A percentile compares a stretch with the other conserved stretches of the same genome.
Evolutionary conservation across 2,113 vertebrate species (phyloP).

Genomic region (Cyanistes caeruleus): DNA sequence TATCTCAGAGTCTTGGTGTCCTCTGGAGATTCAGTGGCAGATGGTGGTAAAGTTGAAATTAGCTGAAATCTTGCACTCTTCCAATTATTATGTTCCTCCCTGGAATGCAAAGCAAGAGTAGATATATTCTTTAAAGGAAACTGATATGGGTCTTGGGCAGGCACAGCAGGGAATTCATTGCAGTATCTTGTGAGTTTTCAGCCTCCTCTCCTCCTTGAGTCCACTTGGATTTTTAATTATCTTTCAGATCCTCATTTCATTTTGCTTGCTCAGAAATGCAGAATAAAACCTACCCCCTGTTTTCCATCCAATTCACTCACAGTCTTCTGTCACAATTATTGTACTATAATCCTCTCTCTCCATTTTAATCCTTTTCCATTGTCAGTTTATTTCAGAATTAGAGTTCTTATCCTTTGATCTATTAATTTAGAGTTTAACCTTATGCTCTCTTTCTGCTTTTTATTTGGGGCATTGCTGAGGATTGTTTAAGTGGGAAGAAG

Average conservation of each 20-base stretch:
- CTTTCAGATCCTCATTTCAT: constrained; percentile 41
- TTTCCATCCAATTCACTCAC: constrained; percentile 53
- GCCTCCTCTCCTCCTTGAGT: neutral
- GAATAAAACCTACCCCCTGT: constrained; percentile 38
- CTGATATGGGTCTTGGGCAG: neutral
- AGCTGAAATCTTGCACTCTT: constrained; percentile 15
- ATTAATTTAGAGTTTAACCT: constrained; percentile 70
- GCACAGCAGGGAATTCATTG: constrained; percentile 6
- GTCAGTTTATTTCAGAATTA: constrained; percentile 69
- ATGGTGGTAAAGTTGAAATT: constrained; percentile 47
- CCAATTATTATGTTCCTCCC: neutral
- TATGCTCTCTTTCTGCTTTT: constrained; percentile 29
- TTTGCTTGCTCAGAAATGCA: constrained; percentile 36
- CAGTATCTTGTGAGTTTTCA: constrained; percentile 8
- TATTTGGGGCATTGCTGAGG: constrained; percentile 10
- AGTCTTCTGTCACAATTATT: constrained; percentile 46
- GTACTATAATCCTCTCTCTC: constrained; percentile 58
- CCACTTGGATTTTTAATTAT: constrained; percentile 60
- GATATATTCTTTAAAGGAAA: neutral
- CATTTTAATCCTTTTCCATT: constrained; percentile 65
- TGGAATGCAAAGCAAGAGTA: neutral
- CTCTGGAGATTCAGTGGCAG: constrained; percentile 32
- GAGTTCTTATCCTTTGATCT: constrained; percentile 66
- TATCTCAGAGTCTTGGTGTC: neutral
- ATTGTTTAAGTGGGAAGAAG: neutral